Evolutionary conservation across 1,140 invertebrate genomes (phyloP), one percentile per base, ranked within the genome.

Genomic region (Metopolophium dirhodum): DNA sequence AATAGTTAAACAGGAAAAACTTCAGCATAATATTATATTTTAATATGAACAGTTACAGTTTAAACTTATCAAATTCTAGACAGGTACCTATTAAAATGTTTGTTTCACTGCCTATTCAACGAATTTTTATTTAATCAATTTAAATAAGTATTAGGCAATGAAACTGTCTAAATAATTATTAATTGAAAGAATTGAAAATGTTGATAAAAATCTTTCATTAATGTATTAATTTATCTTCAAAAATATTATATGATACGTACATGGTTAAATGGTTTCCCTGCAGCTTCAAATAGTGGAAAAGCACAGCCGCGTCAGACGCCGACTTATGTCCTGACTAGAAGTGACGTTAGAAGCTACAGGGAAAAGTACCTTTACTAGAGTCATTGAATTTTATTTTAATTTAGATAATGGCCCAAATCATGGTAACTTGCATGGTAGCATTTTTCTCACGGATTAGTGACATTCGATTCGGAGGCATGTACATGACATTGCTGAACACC

Each of bases 401-500:
- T 26, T 26, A 85, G 83, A 26, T 85, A 26, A 6, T 85, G 23
- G 22, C 83, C 1, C 37, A 41, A 37, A 85, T 85, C 37, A 85
- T 85, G 83, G 35, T 45, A 45, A 85, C 41, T 1, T 37, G 37
- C 11, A 85, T 85, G 83, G 23, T 51, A n/a, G 35, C 47, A 6
- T 85, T 98, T 95, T 97, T 98, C 95, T 97, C 97, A 1, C 96
- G 97, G 95, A 97, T 99, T 45, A 99, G 98, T 94, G 99, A 99
- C 95, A 98, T 98, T 1, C 95, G 96, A 1, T 98, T 99, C 8
- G 99, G 99, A 35, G 99, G 99, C 41, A 99, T 99, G 0, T 99
- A 99, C 95, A 99, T 99, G 99, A 99, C 99, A 2, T 96, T 99
- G 82, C 96, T 99, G 4, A 99, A 99, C 95, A 99, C 99, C 0